Percentiles rank a stretch among this genome's conserved stretches.
These are phyloP conservation scores for Platanista minor DNA, from an alignment of 2,113 vertebrate genomes.

Conservation along the genomic window DNA sequence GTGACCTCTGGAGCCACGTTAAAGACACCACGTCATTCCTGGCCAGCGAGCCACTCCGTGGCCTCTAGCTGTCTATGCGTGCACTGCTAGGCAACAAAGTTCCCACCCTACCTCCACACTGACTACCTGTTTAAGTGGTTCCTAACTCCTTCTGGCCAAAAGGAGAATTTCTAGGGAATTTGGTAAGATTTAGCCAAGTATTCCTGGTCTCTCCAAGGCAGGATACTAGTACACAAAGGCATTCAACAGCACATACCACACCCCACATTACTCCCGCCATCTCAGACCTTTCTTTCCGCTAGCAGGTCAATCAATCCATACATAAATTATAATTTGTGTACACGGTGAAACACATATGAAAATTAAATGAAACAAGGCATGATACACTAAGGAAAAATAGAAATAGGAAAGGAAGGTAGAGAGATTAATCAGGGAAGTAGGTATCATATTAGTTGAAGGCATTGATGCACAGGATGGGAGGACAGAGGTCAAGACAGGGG, in stretches of 20 bases:
- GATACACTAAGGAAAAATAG: neutral
- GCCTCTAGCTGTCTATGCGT: neutral
- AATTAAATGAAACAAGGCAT: neutral
- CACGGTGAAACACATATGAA: neutral
- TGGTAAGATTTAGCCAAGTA: neutral
- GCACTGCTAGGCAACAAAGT: neutral
- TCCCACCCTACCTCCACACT: neutral
- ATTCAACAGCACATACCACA: neutral
- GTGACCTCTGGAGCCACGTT: neutral
- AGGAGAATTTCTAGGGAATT: neutral
- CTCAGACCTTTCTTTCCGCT: neutral
- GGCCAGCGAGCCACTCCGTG: neutral
- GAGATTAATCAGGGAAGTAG: neutral
- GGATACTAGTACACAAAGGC: too few species aligned
- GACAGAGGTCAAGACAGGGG: accelerated
- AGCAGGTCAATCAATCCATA: neutral
- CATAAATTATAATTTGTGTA: neutral
- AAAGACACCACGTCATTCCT: neutral
- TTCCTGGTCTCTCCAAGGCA: neutral
- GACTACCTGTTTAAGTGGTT: neutral
- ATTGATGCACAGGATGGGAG: neutral
- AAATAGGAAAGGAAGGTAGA: neutral
- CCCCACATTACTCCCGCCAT: neutral
- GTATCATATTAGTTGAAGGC: too few species aligned
- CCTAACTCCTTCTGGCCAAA: constrained; percentile 25